Base-by-base conservation (phyloP, 2,797 vertebrate genomes). In the Prunella strophiata region DNA sequence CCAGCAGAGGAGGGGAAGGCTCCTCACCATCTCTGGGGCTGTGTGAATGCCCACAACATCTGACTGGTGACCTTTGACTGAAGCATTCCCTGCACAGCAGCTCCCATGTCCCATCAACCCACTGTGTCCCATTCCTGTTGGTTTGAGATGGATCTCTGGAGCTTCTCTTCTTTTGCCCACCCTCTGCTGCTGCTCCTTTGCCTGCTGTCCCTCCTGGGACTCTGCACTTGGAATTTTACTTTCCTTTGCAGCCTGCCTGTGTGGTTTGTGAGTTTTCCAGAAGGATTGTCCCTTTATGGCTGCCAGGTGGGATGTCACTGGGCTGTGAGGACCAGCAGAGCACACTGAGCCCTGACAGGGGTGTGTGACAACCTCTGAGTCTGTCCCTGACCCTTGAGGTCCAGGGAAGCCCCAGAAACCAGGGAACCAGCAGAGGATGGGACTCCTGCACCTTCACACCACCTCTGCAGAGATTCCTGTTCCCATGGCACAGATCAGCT, bases 91-190 rank as follows among this genome's bases (percentile, higher is more conserved):
- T 1, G 15, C 36, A 38, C 66, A 84, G 66, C 50, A 76, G 26
- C 26, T 54, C 58, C 34, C 7, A 0, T 7, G 23, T 89, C 48
- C 91, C 1, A 0, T 54, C 52, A 19, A 36, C 40, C 38, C 16
- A 1, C 45, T 4, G 1, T 4, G 4, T 43, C 48, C 82, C 0
- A 0, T 36, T 51, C 59, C 67, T 51, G 27, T 38, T 48, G 70
- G 40, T 62, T 66, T 65, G 63, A 59, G 34, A 5, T 4, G 4
- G 5, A 42, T 78, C 70, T 76, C 29, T 16, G 11, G 40, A 19
- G 22, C 1, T 1, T 15, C 42, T 38, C 11, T 48, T 15, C 52
- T 71, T 34, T 16, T 10, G 5, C 45, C 43, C 70, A 66, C 0
- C 21, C 30, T 61, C n/a, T 45, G n/a, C 75, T 65, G n/a, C 52